Conservation (phyloP, 2,113 vertebrate species). For the Anser brachyrhynchus region DNA sequence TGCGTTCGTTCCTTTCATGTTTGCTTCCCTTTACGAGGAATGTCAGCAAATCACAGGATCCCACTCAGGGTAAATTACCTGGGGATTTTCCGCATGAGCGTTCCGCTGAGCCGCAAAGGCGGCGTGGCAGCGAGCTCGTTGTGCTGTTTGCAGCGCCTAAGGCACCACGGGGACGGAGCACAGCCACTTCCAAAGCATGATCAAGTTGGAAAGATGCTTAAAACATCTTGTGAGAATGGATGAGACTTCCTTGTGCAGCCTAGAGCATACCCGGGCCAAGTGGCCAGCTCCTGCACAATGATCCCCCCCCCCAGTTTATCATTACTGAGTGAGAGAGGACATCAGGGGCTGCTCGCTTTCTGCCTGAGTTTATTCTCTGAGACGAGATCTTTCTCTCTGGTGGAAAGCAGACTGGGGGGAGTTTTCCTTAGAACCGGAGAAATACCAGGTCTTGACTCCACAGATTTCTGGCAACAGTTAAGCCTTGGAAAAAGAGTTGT, state of each 20-base stretch:
- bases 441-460: conserved; percentile 32
- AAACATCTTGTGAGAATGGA: not conserved
- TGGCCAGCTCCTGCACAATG: not conserved
- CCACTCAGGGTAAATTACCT: conserved; percentile 62
- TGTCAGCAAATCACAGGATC: conserved; percentile 67
- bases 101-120: conserved; percentile 43
- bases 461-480: conserved; percentile 23
- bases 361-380: not conserved
- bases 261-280: not conserved
- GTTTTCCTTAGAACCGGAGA: not conserved
- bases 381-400: not conserved
- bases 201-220: not conserved
- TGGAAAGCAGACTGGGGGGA: conserved; percentile 11
- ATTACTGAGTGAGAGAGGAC: not conserved
- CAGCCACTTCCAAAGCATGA: not conserved
- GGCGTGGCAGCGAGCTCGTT: not conserved
- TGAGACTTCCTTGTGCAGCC: not conserved
- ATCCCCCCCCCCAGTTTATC: not conserved
- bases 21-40: conserved; percentile 33
- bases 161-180: conserved; percentile 1
- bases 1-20: conserved; percentile 45
- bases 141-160: not conserved
- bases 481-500: conserved; percentile 49
- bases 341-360: not conserved
- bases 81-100: conserved; percentile 45